Evolutionary conservation across 1,140 invertebrate genomes (phyloP), one percentile per base, ranked within the genome.

Genomic region (Adoxophyes honmai): DNA sequence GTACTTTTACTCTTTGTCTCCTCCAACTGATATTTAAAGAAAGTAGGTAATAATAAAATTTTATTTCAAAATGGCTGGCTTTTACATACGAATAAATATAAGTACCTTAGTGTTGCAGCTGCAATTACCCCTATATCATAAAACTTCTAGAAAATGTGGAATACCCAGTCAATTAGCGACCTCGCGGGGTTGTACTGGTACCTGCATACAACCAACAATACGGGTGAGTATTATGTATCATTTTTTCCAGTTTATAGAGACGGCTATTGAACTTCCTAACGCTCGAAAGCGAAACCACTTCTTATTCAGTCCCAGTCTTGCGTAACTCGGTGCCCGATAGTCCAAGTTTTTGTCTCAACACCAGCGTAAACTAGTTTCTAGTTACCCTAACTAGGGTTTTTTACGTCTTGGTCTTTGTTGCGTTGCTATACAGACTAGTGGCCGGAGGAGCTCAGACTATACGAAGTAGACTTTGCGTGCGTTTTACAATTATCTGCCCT

Each of bases 231-330:
- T n/a, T n/a, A n/a, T 28, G 21, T 28, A 18, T 13, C 28, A 35
- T 35, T 35, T 15, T 52, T 52, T 74, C 76, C 68, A 61, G 69
- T 79, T 63, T 77, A 54, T 58, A 14, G 51, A 42, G 59, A 57
- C 62, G 77, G 73, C 58, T 79, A 70, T 80, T 81, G 78, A 84
- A 81, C 78, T 81, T 81, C 75, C 78, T 80, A 81, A 60, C 71
- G 61, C 70, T 72, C 65, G 67, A 76, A 77, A 80, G 73, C 75
- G 73, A 79, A 75, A 70, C 73, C 60, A 73, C 72, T 78, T 83
- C 81, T 84, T 81, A 73, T 73, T 58, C 57, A 67, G 64, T 59
- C 57, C 66, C 65, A 72, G 57, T 81, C 79, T 81, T 84, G 79
- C 78, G 77, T 79, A 84, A 84, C 78, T 70, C 52, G 77, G 65